A percentile compares a stretch with the other conserved stretches of the same genome.
Conservation (phyloP, 2,888 invertebrate species). For the Ferrisia virgata region DNA sequence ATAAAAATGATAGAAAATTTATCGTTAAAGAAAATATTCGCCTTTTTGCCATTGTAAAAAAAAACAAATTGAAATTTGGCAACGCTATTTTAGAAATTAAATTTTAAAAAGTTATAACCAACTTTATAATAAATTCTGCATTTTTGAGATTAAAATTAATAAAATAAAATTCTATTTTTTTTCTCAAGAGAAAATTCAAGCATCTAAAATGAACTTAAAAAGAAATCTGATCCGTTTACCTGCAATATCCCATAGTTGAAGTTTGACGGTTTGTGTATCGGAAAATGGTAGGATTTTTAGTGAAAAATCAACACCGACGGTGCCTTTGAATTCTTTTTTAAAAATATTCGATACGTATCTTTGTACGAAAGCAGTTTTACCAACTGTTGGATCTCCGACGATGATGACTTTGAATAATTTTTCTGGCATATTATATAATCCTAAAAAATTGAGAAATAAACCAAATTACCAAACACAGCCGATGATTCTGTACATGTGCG, state of each 20-base stretch:
- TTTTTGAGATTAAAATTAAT: no score
- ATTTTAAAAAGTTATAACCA: no score
- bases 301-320: conserved; percentile 62
- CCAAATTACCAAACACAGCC: not conserved
- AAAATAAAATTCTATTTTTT: no score
- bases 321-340: conserved; percentile 58
- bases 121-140: no score
- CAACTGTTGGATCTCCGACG: conserved; percentile 57
- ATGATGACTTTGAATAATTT: conserved; percentile 56
- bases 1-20: not conserved
- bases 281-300: conserved; percentile 60
- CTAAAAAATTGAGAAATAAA: not conserved
- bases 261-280: conserved; percentile 57
- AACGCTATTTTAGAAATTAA: not conserved
- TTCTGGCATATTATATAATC: conserved; percentile 51
- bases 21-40: not conserved
- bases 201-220: no score
- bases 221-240: conserved; percentile 52
- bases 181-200: no score
- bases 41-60: not conserved
- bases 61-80: not conserved
- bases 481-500: not conserved
- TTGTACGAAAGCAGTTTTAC: conserved; percentile 60
- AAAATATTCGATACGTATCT: conserved; percentile 58
- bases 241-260: conserved; percentile 62